A percentile compares a stretch with the other conserved stretches of the same genome.
These are phyloP conservation scores for Atta texana DNA, from an alignment of 1,140 invertebrate genomes.

Conservation along the genomic window DNA sequence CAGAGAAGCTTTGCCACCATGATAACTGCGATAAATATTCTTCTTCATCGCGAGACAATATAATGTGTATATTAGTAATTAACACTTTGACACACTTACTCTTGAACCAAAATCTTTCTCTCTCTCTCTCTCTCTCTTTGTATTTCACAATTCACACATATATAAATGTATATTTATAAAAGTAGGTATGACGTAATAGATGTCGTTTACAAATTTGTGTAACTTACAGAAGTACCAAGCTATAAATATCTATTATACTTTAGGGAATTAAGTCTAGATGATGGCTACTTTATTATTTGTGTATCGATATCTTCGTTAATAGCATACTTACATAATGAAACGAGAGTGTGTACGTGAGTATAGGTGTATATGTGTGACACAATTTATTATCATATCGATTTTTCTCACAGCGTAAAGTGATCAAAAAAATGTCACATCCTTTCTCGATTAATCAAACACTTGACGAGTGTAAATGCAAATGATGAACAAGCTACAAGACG, in stretches of 20 bases:
- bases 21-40: conserved; percentile 32
- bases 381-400: conserved; percentile 21
- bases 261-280: conserved; percentile 44
- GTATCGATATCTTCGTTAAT: conserved; percentile 45
- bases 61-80: conserved; percentile 3
- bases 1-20: conserved; percentile 62
- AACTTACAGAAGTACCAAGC: conserved; percentile 66
- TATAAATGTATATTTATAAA: conserved; percentile 75
- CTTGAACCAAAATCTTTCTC: conserved; percentile 16
- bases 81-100: conserved; percentile 32
- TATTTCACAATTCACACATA: conserved; percentile 66
- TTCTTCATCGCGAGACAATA: not conserved
- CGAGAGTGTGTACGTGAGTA: not conserved
- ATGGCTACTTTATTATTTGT: conserved; percentile 52
- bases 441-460: conserved; percentile 18
- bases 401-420: conserved; percentile 19
- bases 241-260: conserved; percentile 62
- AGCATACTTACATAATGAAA: conserved; percentile 47
- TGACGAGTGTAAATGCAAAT: conserved; percentile 24
- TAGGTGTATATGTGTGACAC: not conserved
- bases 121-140: not conserved
- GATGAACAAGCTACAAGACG: conserved; percentile 5
- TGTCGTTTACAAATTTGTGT: conserved; percentile 71
- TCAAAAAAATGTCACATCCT: conserved; percentile 27
- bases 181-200: conserved; percentile 68